phyloP scores from a whole-genome alignment of 2,113 vertebrate species.

The Pelodiscus sinensis region DNA sequence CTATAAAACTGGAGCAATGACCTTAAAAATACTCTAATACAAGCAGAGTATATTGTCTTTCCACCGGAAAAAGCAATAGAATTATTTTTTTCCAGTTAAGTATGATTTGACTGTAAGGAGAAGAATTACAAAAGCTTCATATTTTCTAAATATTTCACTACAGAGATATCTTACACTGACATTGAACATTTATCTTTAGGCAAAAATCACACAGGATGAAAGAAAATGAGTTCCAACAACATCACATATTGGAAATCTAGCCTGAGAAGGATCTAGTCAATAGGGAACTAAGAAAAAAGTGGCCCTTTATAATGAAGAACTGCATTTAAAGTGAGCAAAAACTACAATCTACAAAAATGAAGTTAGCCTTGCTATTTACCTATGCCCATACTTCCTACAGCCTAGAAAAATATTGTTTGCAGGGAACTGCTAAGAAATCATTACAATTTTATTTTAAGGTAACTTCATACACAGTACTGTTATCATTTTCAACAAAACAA shows the following conservation, averaged over 20 bases:
- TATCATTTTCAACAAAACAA: background rate
- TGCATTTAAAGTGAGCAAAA: background rate
- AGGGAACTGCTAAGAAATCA: background rate
- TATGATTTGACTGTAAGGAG: background rate
- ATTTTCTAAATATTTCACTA: background rate
- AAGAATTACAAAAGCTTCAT: background rate
- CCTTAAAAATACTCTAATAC: constrained; percentile 52
- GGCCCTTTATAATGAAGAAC: background rate
- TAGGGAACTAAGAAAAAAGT: background rate
- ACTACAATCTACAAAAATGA: background rate
- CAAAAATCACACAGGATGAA: background rate
- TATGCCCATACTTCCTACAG: background rate
- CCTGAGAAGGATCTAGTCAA: background rate
- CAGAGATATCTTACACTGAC: background rate
- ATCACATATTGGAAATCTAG: background rate
- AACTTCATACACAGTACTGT: background rate
- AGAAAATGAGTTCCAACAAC: background rate
- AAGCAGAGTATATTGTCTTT: constrained; percentile 33
- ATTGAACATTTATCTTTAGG: background rate
- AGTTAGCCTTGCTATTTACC: background rate
- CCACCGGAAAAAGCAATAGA: background rate
- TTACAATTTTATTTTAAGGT: background rate
- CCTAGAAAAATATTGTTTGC: background rate
- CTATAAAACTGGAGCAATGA: constrained; percentile 10
- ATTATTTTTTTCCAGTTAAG: background rate